Percentiles rank a stretch among this genome's conserved stretches.
Conservation (phyloP, 2,888 invertebrate genomes). For the Taphrorychus bicolor region DNA sequence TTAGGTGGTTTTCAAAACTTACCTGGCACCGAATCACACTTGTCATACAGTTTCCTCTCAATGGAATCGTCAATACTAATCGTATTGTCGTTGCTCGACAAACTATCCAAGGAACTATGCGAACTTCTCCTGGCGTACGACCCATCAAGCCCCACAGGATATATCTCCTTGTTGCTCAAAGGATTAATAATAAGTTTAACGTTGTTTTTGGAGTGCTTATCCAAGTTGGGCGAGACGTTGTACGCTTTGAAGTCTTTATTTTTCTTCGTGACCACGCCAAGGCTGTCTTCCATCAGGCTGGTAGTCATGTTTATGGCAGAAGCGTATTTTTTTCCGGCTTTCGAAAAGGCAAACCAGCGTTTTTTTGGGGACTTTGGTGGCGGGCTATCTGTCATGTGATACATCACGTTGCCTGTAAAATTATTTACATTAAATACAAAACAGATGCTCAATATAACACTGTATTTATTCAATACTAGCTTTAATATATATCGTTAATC, state of each 20-base stretch:
- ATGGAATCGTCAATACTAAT: conserved; percentile 51
- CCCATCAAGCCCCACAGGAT: conserved; percentile 57
- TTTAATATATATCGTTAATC: too few relatives aligned
- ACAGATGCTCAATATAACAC: not conserved
- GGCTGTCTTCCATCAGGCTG: conserved; percentile 56
- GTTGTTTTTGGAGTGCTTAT: conserved; percentile 51
- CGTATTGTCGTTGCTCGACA: conserved; percentile 53
- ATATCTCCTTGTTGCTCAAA: conserved; percentile 58
- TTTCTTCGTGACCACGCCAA: conserved; percentile 56
- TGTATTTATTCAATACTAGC: too few relatives aligned
- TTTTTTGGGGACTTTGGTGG: conserved; percentile 56
- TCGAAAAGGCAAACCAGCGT: conserved; percentile 58
- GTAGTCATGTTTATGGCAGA: conserved; percentile 56
- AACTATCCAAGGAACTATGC: conserved; percentile 55
- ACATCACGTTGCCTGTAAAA: conserved; percentile 63
- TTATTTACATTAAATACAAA: too few relatives aligned
- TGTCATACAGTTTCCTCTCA: conserved; percentile 37
- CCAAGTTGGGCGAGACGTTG: conserved; percentile 48
- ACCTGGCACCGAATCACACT: conserved; percentile 25
- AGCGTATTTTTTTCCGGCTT: conserved; percentile 47
- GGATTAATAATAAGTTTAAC: conserved; percentile 60
- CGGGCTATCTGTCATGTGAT: conserved; percentile 63
- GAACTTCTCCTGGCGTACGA: conserved; percentile 56
- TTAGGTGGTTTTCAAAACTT: not conserved
- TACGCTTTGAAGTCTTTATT: conserved; percentile 57